phyloP scores from a whole-genome alignment of 2,113 vertebrate genomes.

The Diadophis punctatus region DNA sequence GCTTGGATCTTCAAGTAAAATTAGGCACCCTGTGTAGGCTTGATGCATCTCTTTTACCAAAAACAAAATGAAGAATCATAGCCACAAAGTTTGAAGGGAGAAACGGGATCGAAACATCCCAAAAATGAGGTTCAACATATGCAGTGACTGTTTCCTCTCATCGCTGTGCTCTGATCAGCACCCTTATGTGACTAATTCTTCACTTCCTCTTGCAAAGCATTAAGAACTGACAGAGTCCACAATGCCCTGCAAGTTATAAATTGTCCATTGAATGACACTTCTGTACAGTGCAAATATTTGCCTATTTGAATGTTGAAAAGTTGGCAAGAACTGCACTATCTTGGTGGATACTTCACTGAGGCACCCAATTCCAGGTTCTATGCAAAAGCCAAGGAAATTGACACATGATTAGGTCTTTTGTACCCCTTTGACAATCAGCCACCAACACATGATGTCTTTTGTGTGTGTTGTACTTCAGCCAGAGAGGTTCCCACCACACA shows the following conservation, averaged over 20 bases:
- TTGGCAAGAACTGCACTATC: neutral
- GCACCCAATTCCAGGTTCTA: neutral
- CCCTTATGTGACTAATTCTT: too few relatives aligned
- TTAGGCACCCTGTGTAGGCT: neutral
- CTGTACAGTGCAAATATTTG: neutral
- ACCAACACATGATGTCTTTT: neutral
- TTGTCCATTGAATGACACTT: neutral
- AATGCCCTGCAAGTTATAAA: neutral
- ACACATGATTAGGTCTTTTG: neutral
- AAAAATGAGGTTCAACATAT: neutral
- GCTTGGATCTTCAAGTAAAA: neutral
- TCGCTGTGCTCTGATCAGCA: neutral
- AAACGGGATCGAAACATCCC: neutral
- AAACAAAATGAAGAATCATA: neutral
- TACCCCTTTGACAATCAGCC: neutral
- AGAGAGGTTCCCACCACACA: neutral
- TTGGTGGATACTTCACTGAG: neutral
- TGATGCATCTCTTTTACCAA: neutral
- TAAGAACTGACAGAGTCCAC: neutral
- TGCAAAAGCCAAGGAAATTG: neutral
- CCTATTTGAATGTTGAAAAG: neutral
- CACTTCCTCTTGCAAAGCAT: neutral
- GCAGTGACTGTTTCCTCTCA: neutral
- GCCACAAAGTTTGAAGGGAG: neutral
- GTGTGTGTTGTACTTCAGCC: neutral